Percentiles rank a stretch among this genome's conserved stretches.
Evolutionary conservation across 2,113 vertebrate genomes (phyloP).

Genomic region (Hippocampus mohnikei): DNA sequence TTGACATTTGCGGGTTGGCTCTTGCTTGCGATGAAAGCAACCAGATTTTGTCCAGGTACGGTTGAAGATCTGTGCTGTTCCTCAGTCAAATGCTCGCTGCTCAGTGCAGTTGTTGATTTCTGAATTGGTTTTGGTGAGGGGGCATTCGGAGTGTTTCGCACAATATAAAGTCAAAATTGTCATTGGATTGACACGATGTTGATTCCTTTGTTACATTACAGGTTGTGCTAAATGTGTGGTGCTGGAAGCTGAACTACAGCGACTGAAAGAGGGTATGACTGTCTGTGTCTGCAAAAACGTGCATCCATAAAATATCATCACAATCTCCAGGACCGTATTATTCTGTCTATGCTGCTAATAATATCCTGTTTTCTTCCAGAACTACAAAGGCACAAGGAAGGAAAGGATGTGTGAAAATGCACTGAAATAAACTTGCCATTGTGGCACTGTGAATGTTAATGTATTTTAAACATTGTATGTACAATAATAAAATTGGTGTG

Average conservation of each 20-base stretch:
- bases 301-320: background rate
- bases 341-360: background rate
- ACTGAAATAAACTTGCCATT: background rate
- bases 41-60: too few species aligned
- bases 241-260: slow-evolving; percentile 40
- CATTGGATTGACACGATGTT: background rate
- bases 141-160: too few species aligned
- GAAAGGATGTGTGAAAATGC: background rate
- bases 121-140: too few species aligned
- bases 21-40: too few species aligned
- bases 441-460: background rate
- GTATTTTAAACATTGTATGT: background rate
- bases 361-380: slow-evolving; percentile 25
- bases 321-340: background rate
- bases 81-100: too few species aligned
- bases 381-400: slow-evolving; percentile 34
- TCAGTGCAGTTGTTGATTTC: too few species aligned
- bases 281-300: background rate
- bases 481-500: background rate
- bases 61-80: too few species aligned
- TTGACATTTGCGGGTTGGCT: too few species aligned
- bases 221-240: slow-evolving; percentile 43
- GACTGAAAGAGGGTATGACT: slow-evolving; percentile 51
- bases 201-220: slow-evolving; percentile 42
- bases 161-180: background rate